Conservation (phyloP, 2,797 vertebrate species). For the Sebastes variabilis region DNA sequence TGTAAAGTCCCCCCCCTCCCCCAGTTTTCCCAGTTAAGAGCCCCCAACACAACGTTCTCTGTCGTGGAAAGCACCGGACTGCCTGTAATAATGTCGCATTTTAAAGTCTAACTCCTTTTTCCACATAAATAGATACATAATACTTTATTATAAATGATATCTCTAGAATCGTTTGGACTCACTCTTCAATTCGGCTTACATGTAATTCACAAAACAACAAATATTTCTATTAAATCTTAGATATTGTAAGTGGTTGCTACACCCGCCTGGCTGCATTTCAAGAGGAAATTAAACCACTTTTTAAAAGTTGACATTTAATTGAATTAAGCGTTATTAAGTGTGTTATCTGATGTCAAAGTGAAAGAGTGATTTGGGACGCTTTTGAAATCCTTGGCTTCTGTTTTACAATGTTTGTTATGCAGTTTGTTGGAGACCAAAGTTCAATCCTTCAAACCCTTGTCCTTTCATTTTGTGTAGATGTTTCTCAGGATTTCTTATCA, state of each 20-base stretch:
- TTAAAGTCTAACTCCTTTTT: neutral
- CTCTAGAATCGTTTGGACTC: accelerated
- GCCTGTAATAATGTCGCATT: accelerated
- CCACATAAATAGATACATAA: accelerated
- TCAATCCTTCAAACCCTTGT: neutral
- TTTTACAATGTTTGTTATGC: neutral
- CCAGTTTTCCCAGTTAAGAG: too few species aligned
- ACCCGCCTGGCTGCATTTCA: neutral
- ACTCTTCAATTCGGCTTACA: slow-evolving; percentile 1
- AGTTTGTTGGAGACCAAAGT: neutral
- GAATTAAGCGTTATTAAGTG: accelerated
- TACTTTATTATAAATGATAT: accelerated
- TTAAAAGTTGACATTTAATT: neutral
- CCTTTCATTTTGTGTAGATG: neutral
- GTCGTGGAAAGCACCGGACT: neutral
- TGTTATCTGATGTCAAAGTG: too few species aligned
- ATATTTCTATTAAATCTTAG: neutral
- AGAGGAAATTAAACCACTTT: neutral
- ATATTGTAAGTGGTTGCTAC: neutral
- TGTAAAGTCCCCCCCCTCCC: too few species aligned
- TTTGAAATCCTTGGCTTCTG: neutral
- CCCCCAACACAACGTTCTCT: neutral
- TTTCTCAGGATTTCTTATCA: neutral
- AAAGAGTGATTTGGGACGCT: accelerated
- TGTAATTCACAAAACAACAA: accelerated